These are phyloP conservation scores for Xiphophorus hellerii DNA, from an alignment of 2,113 vertebrate genomes.

Conservation along the genomic window DNA sequence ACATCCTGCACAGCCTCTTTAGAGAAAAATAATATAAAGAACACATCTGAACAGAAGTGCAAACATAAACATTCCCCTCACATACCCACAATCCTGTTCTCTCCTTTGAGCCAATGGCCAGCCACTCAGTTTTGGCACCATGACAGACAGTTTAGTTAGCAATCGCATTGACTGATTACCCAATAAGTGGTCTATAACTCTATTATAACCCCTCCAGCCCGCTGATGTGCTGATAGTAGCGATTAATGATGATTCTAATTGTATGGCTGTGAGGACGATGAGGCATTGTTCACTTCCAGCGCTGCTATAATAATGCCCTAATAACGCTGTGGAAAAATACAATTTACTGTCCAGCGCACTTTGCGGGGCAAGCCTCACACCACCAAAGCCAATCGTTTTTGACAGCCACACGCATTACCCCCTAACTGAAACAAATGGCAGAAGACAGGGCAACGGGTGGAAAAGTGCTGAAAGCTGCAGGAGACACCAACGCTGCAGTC, in stretches of 20 bases:
- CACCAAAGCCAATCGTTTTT: conserved; percentile 56
- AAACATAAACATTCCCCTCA: conserved; percentile 47
- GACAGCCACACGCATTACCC: conserved; percentile 62
- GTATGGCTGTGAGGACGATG: conserved; percentile 46
- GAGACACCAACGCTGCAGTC: conserved; percentile 36
- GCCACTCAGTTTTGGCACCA: conserved; percentile 23
- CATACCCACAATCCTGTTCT: conserved; percentile 4
- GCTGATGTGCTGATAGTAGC: conserved; percentile 57
- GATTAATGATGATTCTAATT: conserved; percentile 77
- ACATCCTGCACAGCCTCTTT: conserved; percentile 4
- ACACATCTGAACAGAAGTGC: conserved; percentile 20
- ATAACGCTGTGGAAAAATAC: conserved; percentile 70
- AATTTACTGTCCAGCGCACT: conserved; percentile 54
- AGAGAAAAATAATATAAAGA: conserved; percentile 17
- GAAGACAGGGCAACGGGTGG: conserved; percentile 35
- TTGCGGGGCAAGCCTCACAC: conserved; percentile 32
- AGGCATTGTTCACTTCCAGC: conserved; percentile 64
- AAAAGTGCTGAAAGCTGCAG: conserved; percentile 30
- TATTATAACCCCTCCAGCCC: conserved; percentile 54
- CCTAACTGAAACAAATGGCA: conserved; percentile 70
- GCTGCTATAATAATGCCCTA: conserved; percentile 54
- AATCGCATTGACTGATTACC: conserved; percentile 58
- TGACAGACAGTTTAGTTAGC: conserved; percentile 48
- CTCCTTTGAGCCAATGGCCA: conserved; percentile 12
- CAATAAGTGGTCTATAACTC: conserved; percentile 60